Conservation (phyloP, 2,888 invertebrate species). For the Trypoxylon attenuatum region DNA sequence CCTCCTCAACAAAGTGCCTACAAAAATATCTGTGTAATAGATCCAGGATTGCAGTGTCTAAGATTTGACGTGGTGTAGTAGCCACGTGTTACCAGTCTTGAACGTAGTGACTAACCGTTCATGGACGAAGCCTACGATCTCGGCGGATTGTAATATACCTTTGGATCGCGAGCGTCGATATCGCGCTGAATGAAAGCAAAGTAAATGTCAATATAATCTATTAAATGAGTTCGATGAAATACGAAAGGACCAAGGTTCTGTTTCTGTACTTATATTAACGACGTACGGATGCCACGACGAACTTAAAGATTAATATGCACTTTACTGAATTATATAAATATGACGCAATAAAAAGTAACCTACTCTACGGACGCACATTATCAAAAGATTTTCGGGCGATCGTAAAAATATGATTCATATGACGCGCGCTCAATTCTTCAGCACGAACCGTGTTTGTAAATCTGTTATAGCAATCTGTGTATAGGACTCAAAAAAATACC, state of each 20-base stretch:
- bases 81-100: slow-evolving; percentile 61
- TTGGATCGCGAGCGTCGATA: slow-evolving; percentile 7
- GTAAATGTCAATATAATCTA: slow-evolving; percentile 1
- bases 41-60: slow-evolving; percentile 60
- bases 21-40: slow-evolving; percentile 68
- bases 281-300: slow-evolving; percentile 16
- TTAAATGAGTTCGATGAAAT: slow-evolving; percentile 9
- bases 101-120: slow-evolving; percentile 63
- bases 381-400: slow-evolving; percentile 53
- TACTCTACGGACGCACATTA: slow-evolving; percentile 50
- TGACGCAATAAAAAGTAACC: slow-evolving; percentile 56
- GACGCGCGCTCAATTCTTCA: slow-evolving; percentile 46
- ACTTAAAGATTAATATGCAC: slow-evolving; percentile 40
- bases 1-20: slow-evolving; percentile 65
- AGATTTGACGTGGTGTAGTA: slow-evolving; percentile 55
- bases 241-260: slow-evolving; percentile 26
- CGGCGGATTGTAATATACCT: slow-evolving; percentile 8
- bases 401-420: slow-evolving; percentile 54
- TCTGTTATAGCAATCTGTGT: slow-evolving; percentile 47
- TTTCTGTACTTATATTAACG: slow-evolving; percentile 20
- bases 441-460: slow-evolving; percentile 47
- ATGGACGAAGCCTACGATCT: slow-evolving; percentile 41
- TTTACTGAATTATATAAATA: slow-evolving; percentile 46
- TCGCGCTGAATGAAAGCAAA: slow-evolving; percentile 17
- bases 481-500: slow-evolving; percentile 52